Conservation (phyloP, 1,140 invertebrate species). For the Pissodes strobi region DNA sequence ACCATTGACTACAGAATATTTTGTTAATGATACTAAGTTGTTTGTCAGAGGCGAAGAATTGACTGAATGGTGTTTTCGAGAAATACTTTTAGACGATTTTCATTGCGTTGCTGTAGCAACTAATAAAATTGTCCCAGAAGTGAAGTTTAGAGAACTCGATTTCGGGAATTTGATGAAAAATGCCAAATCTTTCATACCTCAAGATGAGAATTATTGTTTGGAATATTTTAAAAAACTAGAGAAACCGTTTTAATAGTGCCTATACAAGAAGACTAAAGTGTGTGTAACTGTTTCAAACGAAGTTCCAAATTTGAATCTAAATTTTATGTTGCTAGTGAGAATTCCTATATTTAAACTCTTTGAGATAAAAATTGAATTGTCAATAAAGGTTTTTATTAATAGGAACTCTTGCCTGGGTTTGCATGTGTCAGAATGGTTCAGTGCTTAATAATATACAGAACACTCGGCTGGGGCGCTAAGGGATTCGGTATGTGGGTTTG, state of each 20-base stretch:
- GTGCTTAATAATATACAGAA: no score
- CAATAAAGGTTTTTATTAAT: no score
- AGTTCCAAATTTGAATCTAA: no score
- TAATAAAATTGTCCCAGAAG: constrained; percentile 25
- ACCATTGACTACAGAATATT: constrained; percentile 54
- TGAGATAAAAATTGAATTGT: no score
- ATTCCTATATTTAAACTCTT: no score
- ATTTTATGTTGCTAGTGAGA: no score
- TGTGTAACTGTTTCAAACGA: not conserved
- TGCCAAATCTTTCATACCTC: constrained; percentile 58
- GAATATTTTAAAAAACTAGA: constrained; percentile 49
- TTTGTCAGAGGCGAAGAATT: constrained; percentile 65
- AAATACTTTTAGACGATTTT: constrained; percentile 76
- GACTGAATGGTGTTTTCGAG: constrained; percentile 82
- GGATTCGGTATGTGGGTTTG: no score
- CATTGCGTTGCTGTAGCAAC: constrained; percentile 84
- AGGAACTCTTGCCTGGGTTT: no score
- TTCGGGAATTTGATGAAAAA: constrained; percentile 64
- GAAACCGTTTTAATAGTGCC: constrained; percentile 27
- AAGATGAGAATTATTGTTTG: constrained; percentile 62
- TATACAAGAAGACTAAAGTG: not conserved
- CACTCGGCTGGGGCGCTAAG: no score
- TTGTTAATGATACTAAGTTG: constrained; percentile 71
- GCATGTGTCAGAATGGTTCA: no score
- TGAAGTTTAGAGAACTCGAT: constrained; percentile 57